Evolutionary conservation across 2,888 invertebrate species (phyloP).

Genomic region (Troilus luridus): DNA sequence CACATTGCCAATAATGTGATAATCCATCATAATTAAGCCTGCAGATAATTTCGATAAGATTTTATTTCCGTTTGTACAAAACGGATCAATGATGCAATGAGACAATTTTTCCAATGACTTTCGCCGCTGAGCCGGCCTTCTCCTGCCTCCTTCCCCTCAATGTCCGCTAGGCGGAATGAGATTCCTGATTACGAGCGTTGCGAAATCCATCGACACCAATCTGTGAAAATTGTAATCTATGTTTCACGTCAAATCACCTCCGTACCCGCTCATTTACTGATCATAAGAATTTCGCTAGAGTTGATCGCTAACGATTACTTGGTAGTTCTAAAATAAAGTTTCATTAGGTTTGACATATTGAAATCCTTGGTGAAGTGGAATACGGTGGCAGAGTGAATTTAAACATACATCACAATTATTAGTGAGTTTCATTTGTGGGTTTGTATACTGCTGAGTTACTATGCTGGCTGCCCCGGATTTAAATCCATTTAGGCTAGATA

Average conservation of each 20-base stretch:
- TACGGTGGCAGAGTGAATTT: not conserved
- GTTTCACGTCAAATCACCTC: not conserved
- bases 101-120: not conserved
- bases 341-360: not conserved
- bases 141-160: not conserved
- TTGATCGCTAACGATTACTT: not conserved
- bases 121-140: not conserved
- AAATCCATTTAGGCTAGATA: no score
- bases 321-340: not conserved
- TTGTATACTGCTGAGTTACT: no score
- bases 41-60: not conserved
- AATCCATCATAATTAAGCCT: not conserved
- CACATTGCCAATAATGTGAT: not conserved
- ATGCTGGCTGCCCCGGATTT: no score
- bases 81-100: not conserved
- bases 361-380: not conserved
- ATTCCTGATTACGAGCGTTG: not conserved
- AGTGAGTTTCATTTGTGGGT: no score
- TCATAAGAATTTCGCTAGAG: not conserved
- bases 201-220: conserved; percentile 10
- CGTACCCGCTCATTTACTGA: not conserved
- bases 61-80: not conserved
- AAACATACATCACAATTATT: not conserved
- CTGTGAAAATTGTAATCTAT: not conserved
- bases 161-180: not conserved